These are phyloP conservation scores for Noctuana brunneofusca DNA, from an alignment of 2,888 invertebrate genomes.

Conservation along the genomic window DNA sequence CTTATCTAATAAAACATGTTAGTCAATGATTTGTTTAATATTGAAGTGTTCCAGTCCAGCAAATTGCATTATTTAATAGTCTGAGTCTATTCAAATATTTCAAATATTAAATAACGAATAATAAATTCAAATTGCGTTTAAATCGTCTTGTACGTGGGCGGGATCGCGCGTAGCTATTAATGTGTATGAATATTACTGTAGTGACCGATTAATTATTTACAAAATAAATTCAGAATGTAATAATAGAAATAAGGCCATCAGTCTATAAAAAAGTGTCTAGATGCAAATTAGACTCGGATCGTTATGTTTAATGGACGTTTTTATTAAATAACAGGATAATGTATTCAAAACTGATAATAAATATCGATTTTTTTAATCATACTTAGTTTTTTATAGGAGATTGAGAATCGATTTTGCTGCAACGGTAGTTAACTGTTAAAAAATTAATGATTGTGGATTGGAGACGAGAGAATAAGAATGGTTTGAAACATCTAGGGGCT, in stretches of 20 bases:
- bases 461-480: too few species aligned
- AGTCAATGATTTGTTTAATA: too few species aligned
- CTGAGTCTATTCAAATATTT: too few species aligned
- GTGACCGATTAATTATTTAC: background rate
- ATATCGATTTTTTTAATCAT: background rate
- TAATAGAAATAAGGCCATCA: background rate
- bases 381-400: background rate
- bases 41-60: too few species aligned
- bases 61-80: too few species aligned
- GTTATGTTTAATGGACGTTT: background rate
- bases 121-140: constrained; percentile 4
- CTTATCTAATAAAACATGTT: too few species aligned
- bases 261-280: background rate
- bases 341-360: background rate
- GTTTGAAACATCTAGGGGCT: too few species aligned
- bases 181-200: background rate
- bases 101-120: too few species aligned
- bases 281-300: constrained; percentile 1
- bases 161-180: constrained; percentile 1
- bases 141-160: constrained; percentile 18
- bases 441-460: too few species aligned
- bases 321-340: background rate
- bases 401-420: too few species aligned
- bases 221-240: background rate
- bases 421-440: too few species aligned